A percentile compares a stretch with the other conserved stretches of the same genome.
phyloP scores from a whole-genome alignment of 2,113 vertebrate species.

The Chlorodrepanis virens region DNA sequence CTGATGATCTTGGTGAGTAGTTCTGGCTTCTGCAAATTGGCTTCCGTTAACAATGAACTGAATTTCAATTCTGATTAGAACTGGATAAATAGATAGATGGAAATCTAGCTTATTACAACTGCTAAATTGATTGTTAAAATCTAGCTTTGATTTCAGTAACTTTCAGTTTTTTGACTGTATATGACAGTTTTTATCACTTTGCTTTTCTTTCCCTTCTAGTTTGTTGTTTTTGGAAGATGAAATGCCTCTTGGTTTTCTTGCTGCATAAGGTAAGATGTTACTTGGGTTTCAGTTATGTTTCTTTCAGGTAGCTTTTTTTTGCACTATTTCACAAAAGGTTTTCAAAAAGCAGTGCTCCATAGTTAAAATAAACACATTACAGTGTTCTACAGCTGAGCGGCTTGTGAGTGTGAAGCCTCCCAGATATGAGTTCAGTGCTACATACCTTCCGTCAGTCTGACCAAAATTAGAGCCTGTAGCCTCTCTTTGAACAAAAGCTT shows the following conservation, averaged over 20 bases:
- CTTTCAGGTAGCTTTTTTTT: not conserved
- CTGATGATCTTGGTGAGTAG: too few species aligned
- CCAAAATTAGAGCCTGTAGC: not conserved
- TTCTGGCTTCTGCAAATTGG: too few species aligned
- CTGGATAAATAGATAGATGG: not conserved
- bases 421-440: not conserved
- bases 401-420: not conserved
- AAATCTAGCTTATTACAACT: not conserved
- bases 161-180: not conserved
- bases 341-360: fast-evolving
- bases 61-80: slow-evolving; percentile 73
- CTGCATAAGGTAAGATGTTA: not conserved
- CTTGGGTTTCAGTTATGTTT: not conserved
- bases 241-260: not conserved
- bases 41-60: slow-evolving; percentile 48
- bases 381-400: not conserved
- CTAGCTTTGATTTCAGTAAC: not conserved
- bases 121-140: not conserved
- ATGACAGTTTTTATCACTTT: not conserved
- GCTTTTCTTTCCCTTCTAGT: not conserved
- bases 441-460: not conserved
- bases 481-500: not conserved
- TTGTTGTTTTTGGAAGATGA: not conserved
- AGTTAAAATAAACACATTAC: not conserved
- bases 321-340: not conserved